Conservation (phyloP, 2,797 vertebrate species). For the Xyrichtys novacula region DNA sequence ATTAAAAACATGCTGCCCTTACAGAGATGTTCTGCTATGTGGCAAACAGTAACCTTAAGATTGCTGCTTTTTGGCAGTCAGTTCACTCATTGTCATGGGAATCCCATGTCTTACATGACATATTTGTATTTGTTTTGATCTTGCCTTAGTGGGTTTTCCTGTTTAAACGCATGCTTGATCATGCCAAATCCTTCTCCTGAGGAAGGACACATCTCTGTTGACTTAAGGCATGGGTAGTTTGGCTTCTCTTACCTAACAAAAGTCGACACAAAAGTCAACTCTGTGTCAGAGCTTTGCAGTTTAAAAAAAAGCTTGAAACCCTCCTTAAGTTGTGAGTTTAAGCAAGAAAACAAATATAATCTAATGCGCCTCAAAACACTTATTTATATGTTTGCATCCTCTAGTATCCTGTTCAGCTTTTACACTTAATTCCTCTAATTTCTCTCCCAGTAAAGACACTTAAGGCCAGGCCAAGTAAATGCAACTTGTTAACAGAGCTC, state of each 20-base stretch:
- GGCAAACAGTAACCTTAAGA: neutral
- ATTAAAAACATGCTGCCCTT: neutral
- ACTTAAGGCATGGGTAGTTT: conserved; percentile 12
- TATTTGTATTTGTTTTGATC: conserved; percentile 62
- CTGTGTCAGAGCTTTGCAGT: neutral
- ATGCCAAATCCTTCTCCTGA: conserved; percentile 20
- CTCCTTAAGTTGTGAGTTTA: neutral
- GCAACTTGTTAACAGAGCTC: too few species aligned
- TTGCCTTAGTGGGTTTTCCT: conserved; percentile 6
- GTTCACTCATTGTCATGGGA: neutral
- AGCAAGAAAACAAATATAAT: too few species aligned
- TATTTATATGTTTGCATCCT: too few species aligned
- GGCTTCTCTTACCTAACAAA: conserved; percentile 2
- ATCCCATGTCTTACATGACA: conserved; percentile 9
- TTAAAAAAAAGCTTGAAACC: neutral
- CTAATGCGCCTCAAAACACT: neutral
- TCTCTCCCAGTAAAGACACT: too few species aligned
- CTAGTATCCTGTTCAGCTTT: too few species aligned
- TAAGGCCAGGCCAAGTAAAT: too few species aligned
- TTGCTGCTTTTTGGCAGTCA: neutral
- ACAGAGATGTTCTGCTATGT: neutral
- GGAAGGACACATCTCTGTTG: conserved; percentile 40
- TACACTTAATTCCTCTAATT: too few species aligned
- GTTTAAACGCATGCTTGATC: conserved; percentile 14
- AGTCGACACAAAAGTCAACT: neutral